phyloP scores from a whole-genome alignment of 2,113 vertebrate genomes.

The Phrynosoma platyrhinos region DNA sequence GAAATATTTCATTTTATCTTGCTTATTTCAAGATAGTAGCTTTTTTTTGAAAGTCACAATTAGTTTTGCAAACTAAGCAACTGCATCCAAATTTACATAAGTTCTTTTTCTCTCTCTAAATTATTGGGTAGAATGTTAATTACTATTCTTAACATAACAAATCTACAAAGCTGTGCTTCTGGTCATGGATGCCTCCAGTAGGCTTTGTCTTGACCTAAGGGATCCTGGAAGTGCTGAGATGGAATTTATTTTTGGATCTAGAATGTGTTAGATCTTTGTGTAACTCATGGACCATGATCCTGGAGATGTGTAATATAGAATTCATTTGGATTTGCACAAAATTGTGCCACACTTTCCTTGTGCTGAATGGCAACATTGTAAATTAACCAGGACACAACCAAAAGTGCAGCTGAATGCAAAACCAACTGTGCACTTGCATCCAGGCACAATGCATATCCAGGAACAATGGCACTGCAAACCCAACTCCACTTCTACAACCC shows the following conservation, averaged over 20 bases:
- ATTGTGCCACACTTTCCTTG: no score
- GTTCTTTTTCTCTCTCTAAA: not conserved
- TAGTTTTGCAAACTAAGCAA: constrained; percentile 1
- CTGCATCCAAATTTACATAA: not conserved
- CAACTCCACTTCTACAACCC: no score
- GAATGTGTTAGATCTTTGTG: not conserved
- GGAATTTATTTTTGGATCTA: not conserved
- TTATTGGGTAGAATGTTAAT: not conserved
- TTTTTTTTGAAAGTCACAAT: not conserved
- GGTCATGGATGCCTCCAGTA: not conserved
- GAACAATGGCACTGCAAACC: no score
- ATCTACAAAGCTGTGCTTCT: not conserved
- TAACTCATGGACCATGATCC: not conserved
- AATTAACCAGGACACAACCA: no score
- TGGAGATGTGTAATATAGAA: no score
- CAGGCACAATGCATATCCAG: no score
- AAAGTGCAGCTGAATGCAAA: no score
- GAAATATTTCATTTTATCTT: not conserved
- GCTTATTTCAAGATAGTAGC: not conserved
- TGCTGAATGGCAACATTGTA: no score
- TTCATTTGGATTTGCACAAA: no score
- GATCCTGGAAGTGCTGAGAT: not conserved
- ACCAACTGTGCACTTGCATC: no score
- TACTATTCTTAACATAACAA: not conserved
- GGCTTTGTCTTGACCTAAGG: not conserved